A percentile compares a stretch with the other conserved stretches of the same genome.
These are phyloP conservation scores for Toxotes lorentzi DNA, from an alignment of 2,797 vertebrate species.

Conservation along the genomic window DNA sequence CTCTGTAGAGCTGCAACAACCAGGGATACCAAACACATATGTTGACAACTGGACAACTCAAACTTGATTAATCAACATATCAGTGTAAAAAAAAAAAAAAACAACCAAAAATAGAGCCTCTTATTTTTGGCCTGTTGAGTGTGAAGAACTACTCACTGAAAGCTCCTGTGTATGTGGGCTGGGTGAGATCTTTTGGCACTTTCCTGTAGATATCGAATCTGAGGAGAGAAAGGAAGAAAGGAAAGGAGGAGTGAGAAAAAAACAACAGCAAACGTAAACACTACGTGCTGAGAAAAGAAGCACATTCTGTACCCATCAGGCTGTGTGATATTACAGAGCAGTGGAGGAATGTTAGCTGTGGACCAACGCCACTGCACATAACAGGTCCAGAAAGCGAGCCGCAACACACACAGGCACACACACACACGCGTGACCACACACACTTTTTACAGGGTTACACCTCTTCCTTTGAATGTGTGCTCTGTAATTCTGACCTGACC, in stretches of 20 bases:
- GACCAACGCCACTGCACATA: slow-evolving; percentile 73
- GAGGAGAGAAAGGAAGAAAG: slow-evolving; percentile 61
- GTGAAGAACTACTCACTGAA: slow-evolving; percentile 91
- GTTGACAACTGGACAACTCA: neutral
- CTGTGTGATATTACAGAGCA: slow-evolving; percentile 78
- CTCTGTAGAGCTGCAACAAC: neutral
- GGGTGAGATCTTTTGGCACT: slow-evolving; percentile 99
- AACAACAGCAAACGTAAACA: slow-evolving; percentile 73
- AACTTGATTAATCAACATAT: neutral
- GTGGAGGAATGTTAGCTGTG: slow-evolving; percentile 84
- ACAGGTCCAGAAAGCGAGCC: slow-evolving; percentile 59
- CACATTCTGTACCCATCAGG: slow-evolving; percentile 83
- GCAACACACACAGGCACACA: slow-evolving; percentile 49
- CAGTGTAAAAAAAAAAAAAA: neutral
- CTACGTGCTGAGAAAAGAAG: slow-evolving; percentile 72
- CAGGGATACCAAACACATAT: neutral
- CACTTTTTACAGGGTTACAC: slow-evolving; percentile 55
- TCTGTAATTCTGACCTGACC: slow-evolving; percentile 59
- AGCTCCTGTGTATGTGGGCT: slow-evolving; percentile 98
- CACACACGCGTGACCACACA: slow-evolving; percentile 7
- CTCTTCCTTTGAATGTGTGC: slow-evolving; percentile 66
- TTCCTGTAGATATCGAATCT: slow-evolving; percentile 99
- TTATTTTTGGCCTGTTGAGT: neutral
- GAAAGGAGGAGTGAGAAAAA: slow-evolving; percentile 41
- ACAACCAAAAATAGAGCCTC: neutral